A percentile compares a stretch with the other conserved stretches of the same genome.
These are phyloP conservation scores for Dinomys branickii DNA, from an alignment of 2,113 vertebrate species.

Conservation along the genomic window DNA sequence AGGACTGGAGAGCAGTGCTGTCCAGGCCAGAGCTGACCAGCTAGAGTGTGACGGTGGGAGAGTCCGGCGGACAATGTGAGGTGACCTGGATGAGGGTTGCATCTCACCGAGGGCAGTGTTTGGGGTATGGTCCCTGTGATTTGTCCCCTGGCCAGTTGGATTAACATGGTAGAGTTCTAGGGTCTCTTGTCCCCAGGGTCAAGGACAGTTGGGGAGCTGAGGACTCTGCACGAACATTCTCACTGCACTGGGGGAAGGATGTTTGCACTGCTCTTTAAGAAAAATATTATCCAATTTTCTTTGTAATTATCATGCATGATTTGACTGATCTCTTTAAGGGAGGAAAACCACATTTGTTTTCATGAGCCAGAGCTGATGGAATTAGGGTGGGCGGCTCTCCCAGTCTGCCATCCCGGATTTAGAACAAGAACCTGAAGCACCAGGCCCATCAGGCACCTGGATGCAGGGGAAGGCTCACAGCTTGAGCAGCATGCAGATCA, in stretches of 20 bases:
- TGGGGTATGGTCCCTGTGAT: background rate
- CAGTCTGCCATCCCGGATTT: background rate
- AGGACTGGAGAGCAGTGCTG: background rate
- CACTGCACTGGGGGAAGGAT: background rate
- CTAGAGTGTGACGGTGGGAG: too few species aligned
- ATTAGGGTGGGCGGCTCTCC: background rate
- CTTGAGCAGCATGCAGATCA: rapidly evolving
- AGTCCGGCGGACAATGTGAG: background rate
- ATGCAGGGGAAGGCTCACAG: background rate
- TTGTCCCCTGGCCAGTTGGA: background rate
- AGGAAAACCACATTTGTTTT: background rate
- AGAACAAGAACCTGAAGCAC: background rate
- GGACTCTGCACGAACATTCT: background rate
- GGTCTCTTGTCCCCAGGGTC: background rate
- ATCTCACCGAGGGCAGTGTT: background rate
- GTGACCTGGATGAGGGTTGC: too few species aligned
- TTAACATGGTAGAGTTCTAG: background rate
- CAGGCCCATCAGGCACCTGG: too few species aligned
- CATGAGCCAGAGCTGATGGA: rapidly evolving
- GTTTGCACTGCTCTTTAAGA: background rate
- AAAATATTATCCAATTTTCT: background rate
- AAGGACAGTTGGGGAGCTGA: rapidly evolving
- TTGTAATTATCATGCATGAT: rapidly evolving
- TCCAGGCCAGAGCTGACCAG: background rate
- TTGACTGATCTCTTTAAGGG: background rate